A percentile compares a stretch with the other conserved stretches of the same genome.
phyloP scores from a whole-genome alignment of 2,888 invertebrate species.

The Linnaemya tessellans region DNA sequence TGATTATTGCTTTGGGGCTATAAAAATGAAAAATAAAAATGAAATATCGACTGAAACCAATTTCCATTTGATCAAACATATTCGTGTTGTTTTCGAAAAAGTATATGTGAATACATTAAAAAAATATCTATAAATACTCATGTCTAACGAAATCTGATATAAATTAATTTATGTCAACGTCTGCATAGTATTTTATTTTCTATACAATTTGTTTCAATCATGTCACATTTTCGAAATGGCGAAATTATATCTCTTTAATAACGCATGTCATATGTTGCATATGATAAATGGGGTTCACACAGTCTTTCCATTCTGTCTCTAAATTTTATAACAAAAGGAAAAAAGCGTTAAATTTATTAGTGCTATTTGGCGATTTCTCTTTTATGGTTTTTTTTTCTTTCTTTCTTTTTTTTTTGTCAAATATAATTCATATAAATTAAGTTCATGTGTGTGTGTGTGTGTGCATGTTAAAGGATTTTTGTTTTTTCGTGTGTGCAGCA shows the following conservation, averaged over 20 bases:
- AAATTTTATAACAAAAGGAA: not conserved
- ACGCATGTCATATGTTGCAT: slow-evolving; percentile 46
- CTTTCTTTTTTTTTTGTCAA: not conserved
- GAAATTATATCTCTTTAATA: slow-evolving; percentile 28
- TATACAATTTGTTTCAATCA: not conserved
- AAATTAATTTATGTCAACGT: slow-evolving; percentile 65
- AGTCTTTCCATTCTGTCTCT: not conserved
- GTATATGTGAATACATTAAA: slow-evolving; percentile 32
- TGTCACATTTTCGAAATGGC: slow-evolving; percentile 18
- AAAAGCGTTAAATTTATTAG: slow-evolving; percentile 5
- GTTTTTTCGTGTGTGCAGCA: not conserved
- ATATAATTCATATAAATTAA: slow-evolving; percentile 19
- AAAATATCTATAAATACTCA: slow-evolving; percentile 12
- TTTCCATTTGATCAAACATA: slow-evolving; percentile 6
- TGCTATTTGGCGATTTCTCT: slow-evolving; percentile 17
- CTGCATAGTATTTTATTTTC: slow-evolving; percentile 33
- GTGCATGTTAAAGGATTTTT: not conserved
- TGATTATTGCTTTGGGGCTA: slow-evolving; percentile 59
- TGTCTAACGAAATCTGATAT: slow-evolving; percentile 56
- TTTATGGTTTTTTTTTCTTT: slow-evolving; percentile 25
- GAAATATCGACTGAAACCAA: slow-evolving; percentile 8
- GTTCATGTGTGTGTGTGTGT: not conserved
- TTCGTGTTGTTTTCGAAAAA: slow-evolving; percentile 7
- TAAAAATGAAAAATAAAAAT: slow-evolving; percentile 25
- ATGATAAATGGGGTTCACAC: slow-evolving; percentile 50